Evolutionary conservation across 1,140 invertebrate species (phyloP), one percentile per base, ranked within the genome.

Genomic region (Drosophila miranda): DNA sequence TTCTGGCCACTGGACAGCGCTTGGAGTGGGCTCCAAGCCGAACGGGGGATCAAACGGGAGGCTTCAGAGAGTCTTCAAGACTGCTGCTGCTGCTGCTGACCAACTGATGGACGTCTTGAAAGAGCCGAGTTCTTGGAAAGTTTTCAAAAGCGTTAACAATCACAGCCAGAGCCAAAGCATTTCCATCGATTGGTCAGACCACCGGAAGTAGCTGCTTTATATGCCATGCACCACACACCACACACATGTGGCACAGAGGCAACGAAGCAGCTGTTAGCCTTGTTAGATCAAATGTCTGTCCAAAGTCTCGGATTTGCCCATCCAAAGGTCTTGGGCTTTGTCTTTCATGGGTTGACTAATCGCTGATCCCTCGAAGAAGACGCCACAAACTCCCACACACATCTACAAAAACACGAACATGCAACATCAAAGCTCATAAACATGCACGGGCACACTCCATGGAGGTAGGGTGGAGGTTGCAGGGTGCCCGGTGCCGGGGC

Each of bases 71-170:
- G 28, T 6, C 28, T 28, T 28, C 30, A 34, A 13, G 34, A 11
- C 30, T 9, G 8, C 30, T 34, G 30, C 30, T 9, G 30, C 67
- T n/a, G 38, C 30, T 49, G 51, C 38, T 62, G 62, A 42, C 59
- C 71, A 55, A 78, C 52, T 87, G 81, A 75, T 81, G 73, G 57
- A 61, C 77, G 56, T 51, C 53, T 38, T 34, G 51, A 56, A 64
- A 59, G 78, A 68, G 78, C 34, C 58, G 21, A 59, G 59, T 84
- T 84, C 80, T 77, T 66, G 76, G 76, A 84, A 86, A 58, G 57
- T 69, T 73, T 72, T 66, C 56, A 34, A 45, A 55, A 59, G 80
- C 81, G 72, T 80, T 79, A 80, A 86, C 61, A 68, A 66, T 60
- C 50, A 26, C 3, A 26, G 4, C 23, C 23, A 26, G 5, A 59